Evolutionary conservation across 2,113 vertebrate species (phyloP).

Genomic region (Oryzias celebensis): DNA sequence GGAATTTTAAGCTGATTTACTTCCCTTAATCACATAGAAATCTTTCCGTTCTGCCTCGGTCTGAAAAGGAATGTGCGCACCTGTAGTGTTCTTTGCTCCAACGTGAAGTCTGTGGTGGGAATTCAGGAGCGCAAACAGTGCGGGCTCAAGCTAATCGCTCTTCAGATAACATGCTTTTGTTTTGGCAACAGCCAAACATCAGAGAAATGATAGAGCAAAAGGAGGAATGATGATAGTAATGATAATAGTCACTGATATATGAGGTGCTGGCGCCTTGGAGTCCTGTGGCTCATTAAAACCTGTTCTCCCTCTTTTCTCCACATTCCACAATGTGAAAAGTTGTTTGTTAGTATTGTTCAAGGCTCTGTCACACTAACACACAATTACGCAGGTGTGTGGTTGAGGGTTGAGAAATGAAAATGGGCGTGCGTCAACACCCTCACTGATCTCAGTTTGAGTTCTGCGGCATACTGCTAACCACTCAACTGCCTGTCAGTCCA

Average conservation of each 20-base stretch:
- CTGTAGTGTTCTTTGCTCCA: conserved; percentile 49
- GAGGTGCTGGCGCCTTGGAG: conserved; percentile 54
- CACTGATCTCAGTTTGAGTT: conserved; percentile 29
- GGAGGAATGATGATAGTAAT: conserved; percentile 53
- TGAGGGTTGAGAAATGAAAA: conserved; percentile 33
- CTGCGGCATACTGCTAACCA: conserved; percentile 32
- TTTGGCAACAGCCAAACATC: conserved; percentile 64
- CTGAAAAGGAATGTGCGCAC: conserved; percentile 62
- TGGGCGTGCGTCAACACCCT: conserved; percentile 41
- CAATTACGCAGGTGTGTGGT: conserved; percentile 9
- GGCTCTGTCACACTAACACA: conserved; percentile 9
- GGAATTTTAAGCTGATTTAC: conserved; percentile 49
- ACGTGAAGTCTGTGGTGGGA: conserved; percentile 48
- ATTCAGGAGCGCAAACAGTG: conserved; percentile 32
- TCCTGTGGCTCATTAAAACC: conserved; percentile 54
- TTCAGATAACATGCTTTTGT: conserved; percentile 66
- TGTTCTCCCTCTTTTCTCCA: conserved; percentile 32
- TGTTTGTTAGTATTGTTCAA: conserved; percentile 36
- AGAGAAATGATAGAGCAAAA: conserved; percentile 62
- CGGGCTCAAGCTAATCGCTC: conserved; percentile 53
- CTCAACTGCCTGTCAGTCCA: conserved; percentile 39
- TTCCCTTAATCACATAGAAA: conserved; percentile 37
- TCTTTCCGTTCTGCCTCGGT: conserved; percentile 48
- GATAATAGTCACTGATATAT: conserved; percentile 42
- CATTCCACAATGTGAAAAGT: conserved; percentile 56